phyloP scores from a whole-genome alignment of 2,797 vertebrate species.

The Tangara arthus region DNA sequence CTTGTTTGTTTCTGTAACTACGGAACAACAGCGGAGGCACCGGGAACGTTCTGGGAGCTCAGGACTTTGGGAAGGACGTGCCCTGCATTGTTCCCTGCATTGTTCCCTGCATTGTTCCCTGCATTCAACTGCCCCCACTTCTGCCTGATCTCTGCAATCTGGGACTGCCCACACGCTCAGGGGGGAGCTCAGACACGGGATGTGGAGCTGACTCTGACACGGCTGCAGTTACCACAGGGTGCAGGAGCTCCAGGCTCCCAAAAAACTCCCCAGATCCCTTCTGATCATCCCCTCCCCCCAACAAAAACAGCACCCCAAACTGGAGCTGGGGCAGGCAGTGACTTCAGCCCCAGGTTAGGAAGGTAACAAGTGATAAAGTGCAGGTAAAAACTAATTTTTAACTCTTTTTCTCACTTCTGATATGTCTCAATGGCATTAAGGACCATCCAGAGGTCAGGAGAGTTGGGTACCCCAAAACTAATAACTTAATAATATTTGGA shows the following conservation, averaged over 20 bases:
- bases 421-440: accelerated
- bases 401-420: background rate
- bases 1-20: background rate
- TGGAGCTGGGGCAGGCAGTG: background rate
- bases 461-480: background rate
- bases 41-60: accelerated
- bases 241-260: background rate
- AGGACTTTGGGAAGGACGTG: background rate
- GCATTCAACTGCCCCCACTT: background rate
- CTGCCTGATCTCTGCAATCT: background rate
- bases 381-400: background rate
- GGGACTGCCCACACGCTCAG: background rate
- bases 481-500: background rate
- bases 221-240: accelerated
- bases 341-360: background rate
- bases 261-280: background rate
- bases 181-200: background rate
- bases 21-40: accelerated
- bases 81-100: background rate
- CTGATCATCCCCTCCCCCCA: accelerated
- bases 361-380: background rate
- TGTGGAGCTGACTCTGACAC: background rate
- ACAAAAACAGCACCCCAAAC: background rate
- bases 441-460: background rate
- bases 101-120: background rate